These are phyloP conservation scores for Gallinago paraguaiae DNA, from an alignment of 2,113 vertebrate species.

Conservation along the genomic window DNA sequence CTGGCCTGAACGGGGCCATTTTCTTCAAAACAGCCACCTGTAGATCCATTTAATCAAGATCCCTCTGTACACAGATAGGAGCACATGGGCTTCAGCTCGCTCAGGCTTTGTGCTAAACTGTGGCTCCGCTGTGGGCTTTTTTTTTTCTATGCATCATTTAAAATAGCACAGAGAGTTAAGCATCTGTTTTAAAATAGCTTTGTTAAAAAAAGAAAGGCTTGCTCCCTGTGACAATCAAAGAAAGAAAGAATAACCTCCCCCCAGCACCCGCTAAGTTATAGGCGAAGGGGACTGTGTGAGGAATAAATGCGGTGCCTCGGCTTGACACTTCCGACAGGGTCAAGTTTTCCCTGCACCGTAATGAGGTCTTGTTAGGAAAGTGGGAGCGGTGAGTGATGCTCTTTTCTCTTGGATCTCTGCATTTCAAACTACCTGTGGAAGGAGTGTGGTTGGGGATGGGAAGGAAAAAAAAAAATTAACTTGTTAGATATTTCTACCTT, in stretches of 20 bases:
- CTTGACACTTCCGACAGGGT: conserved; percentile 65
- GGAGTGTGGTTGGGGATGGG: background rate
- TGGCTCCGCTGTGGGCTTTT: background rate
- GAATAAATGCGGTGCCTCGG: conserved; percentile 54
- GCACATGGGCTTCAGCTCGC: rapidly evolving
- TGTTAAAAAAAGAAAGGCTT: conserved; percentile 53
- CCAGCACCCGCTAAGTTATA: conserved; percentile 2
- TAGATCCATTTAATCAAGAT: background rate
- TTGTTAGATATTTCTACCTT: conserved; percentile 43
- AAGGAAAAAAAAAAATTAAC: background rate
- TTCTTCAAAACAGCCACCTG: background rate
- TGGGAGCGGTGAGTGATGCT: conserved; percentile 31
- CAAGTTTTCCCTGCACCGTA: conserved; percentile 60
- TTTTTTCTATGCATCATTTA: conserved; percentile 44
- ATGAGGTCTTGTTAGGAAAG: conserved; percentile 73
- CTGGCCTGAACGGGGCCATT: background rate
- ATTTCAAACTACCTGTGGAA: conserved; percentile 50
- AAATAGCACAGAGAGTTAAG: conserved; percentile 57
- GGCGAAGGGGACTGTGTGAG: conserved; percentile 7
- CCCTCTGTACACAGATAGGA: background rate
- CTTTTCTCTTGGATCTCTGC: conserved; percentile 65
- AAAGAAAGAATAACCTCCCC: conserved; percentile 2
- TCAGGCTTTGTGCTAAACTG: background rate
- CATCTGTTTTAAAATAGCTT: conserved; percentile 57
- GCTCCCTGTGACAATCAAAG: conserved; percentile 26